Base-by-base conservation (phyloP, 64 coral and sea anemone genomes). In the Orbicella faveolata region DNA sequence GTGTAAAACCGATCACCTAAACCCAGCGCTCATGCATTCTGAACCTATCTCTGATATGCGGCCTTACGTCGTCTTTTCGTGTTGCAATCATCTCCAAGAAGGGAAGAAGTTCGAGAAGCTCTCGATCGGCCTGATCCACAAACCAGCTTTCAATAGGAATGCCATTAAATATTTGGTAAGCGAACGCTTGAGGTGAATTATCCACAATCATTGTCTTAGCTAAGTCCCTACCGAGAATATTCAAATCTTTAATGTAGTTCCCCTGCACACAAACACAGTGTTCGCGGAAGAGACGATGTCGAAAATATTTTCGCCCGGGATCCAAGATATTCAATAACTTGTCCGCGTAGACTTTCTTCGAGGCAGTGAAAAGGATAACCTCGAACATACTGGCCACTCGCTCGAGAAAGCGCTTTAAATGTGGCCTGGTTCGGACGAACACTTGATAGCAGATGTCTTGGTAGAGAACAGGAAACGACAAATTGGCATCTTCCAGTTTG, bases 141-240 rank as follows among this genome's bases (percentile, higher is more conserved):
- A 99, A 99, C 97, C 97, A 99, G 41, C 97, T 99, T 93, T 99
- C 97, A 92, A 99, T 99, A 33, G 97, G 97, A 81, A 99, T 99
- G 9, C 97, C 97, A 88, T 99, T 99, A 68, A 95, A 99, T 81
- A 99, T 90, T 9, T 99, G 97, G 77, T 99, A 99, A 41, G 94
- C 97, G 70, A 99, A 99, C 37, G 97, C 97, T 94, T 99, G 97
- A 17, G 97, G 97, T 16, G 97, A 99, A 90, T 99, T 99, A 77
- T 99, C 97, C 3, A 99, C 97, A 87, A 99, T 99, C 80, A 99
- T 99, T 9, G 97, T 99, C 75, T 99, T 99, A 6, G 97, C 77
- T 59, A 99, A 90, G 88, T 99, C 97, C 70, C 97, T 69, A 25
- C 97, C 97, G 66, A 99, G 79, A 63, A 99, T 99, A 79, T 86